phyloP scores from a whole-genome alignment of 2,113 vertebrate species.

The Clarias magur region DNA sequence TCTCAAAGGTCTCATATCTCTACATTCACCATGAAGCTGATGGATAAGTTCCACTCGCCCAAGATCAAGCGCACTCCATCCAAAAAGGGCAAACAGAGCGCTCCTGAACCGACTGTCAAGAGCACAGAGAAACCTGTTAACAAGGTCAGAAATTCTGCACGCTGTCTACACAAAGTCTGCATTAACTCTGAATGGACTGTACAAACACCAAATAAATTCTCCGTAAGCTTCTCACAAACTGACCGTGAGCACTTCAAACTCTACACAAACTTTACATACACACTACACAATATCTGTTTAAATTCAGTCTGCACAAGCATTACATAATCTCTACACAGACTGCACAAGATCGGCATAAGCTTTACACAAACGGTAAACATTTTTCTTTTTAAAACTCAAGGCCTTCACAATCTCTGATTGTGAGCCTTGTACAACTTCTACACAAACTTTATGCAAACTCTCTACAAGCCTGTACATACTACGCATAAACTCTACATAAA shows the following conservation, averaged over 20 bases:
- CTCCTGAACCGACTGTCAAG: constrained; percentile 83
- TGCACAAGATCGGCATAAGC: background rate
- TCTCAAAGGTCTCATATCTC: constrained; percentile 95
- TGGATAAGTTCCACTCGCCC: constrained; percentile 97
- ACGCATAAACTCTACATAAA: background rate
- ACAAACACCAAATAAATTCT: background rate
- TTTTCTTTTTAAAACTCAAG: background rate
- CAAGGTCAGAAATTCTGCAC: constrained; percentile 75
- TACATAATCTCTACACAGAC: background rate
- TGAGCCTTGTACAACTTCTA: too few relatives aligned
- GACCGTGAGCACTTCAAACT: too few relatives aligned
- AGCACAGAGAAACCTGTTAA: constrained; percentile 85
- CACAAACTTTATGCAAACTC: background rate
- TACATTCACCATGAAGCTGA: constrained; percentile 98
- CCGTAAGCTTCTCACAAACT: background rate
- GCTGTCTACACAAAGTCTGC: background rate
- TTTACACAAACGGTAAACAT: background rate
- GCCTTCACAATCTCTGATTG: background rate
- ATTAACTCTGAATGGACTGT: background rate
- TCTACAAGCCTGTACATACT: too few relatives aligned
- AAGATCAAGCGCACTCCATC: constrained; percentile 97
- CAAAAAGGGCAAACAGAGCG: constrained; percentile 91
- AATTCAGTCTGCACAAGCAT: background rate
- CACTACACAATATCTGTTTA: background rate
- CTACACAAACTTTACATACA: background rate